phyloP scores from a whole-genome alignment of 2,888 invertebrate genomes.

The Scaptomyza flava region DNA sequence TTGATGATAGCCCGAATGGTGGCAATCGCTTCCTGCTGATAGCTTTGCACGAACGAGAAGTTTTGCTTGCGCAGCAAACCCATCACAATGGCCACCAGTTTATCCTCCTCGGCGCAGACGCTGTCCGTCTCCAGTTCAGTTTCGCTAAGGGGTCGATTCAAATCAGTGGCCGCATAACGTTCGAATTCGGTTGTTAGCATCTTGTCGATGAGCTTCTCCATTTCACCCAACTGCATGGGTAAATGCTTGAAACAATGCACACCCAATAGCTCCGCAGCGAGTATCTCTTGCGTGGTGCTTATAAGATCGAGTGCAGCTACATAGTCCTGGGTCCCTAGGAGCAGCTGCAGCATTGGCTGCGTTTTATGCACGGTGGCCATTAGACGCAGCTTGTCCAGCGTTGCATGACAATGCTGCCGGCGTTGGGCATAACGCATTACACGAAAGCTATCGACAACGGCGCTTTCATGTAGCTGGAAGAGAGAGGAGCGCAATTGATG shows the following conservation, averaged over 20 bases:
- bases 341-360: slow-evolving; percentile 97
- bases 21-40: slow-evolving; percentile 94
- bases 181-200: slow-evolving; percentile 98
- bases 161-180: slow-evolving; percentile 94
- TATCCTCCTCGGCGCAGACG: slow-evolving; percentile 88
- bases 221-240: slow-evolving; percentile 97
- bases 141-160: slow-evolving; percentile 90
- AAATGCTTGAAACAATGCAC: slow-evolving; percentile 98
- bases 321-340: slow-evolving; percentile 97
- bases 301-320: slow-evolving; percentile 98
- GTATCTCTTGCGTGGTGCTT: slow-evolving; percentile 96
- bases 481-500: slow-evolving; percentile 90
- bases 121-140: slow-evolving; percentile 84
- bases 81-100: slow-evolving; percentile 93
- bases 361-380: slow-evolving; percentile 99
- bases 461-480: slow-evolving; percentile 90
- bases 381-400: slow-evolving; percentile 91
- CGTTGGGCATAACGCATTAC: slow-evolving; percentile 90
- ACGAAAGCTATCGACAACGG: slow-evolving; percentile 92
- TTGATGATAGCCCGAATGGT: slow-evolving; percentile 95
- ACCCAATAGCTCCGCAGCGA: slow-evolving; percentile 94
- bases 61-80: slow-evolving; percentile 95
- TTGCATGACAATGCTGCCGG: slow-evolving; percentile 87
- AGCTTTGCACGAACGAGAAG: slow-evolving; percentile 94
- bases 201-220: slow-evolving; percentile 97